These are phyloP conservation scores for Horisme vitalbata DNA, from an alignment of 2,888 invertebrate genomes.

Conservation along the genomic window DNA sequence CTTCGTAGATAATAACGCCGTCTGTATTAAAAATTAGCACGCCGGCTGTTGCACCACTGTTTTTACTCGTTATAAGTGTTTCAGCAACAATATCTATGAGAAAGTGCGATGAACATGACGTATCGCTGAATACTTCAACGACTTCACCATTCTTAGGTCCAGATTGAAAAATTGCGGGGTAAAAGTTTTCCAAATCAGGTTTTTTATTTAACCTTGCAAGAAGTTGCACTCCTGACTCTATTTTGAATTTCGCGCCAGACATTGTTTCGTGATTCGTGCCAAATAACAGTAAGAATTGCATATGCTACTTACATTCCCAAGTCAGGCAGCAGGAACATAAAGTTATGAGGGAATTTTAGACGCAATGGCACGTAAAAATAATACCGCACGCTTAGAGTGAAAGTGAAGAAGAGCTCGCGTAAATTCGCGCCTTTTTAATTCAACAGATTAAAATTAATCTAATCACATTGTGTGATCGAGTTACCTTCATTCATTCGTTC, in stretches of 20 bases:
- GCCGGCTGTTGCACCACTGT: constrained; percentile 52
- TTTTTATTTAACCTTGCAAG: constrained; percentile 75
- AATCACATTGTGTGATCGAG: too few relatives aligned
- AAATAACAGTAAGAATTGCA: too few relatives aligned
- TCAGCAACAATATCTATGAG: constrained; percentile 62
- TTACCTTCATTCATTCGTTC: too few relatives aligned
- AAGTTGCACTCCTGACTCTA: constrained; percentile 84
- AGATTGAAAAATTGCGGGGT: constrained; percentile 68
- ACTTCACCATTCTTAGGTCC: constrained; percentile 58
- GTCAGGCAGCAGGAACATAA: too few relatives aligned
- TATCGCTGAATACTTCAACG: constrained; percentile 61
- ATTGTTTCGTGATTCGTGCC: constrained; percentile 10
- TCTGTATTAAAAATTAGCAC: constrained; percentile 69
- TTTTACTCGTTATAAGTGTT: constrained; percentile 48
- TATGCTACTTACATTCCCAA: too few relatives aligned
- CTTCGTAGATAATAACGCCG: constrained; percentile 60
- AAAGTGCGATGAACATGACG: constrained; percentile 48
- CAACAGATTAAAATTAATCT: too few relatives aligned
- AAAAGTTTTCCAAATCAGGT: constrained; percentile 66
- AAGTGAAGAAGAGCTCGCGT: too few relatives aligned
- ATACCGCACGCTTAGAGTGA: too few relatives aligned
- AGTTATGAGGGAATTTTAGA: too few relatives aligned
- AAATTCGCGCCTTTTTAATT: too few relatives aligned
- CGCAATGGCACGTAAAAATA: too few relatives aligned
- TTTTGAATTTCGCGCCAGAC: constrained; percentile 47